Percentiles rank a stretch among this genome's conserved stretches.
Evolutionary conservation across 2,113 vertebrate species (phyloP).

Genomic region (Oriolus oriolus): DNA sequence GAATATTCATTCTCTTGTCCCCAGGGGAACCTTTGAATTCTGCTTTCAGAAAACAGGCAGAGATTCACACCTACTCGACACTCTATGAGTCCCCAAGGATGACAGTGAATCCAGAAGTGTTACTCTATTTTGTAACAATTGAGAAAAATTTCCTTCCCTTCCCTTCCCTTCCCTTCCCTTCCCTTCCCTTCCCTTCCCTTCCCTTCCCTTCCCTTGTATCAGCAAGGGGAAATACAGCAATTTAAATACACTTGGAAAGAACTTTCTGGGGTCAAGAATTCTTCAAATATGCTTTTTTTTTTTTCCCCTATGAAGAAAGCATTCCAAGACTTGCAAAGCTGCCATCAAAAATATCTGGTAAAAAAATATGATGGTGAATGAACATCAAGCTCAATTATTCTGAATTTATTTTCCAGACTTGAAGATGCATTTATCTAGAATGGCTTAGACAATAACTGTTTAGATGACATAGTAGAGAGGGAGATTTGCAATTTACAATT

Average conservation of each 20-base stretch:
- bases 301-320: background rate
- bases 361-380: background rate
- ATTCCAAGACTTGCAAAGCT: background rate
- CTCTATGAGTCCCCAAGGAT: background rate
- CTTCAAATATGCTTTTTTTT: background rate
- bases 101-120: background rate
- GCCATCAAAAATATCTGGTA: background rate
- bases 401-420: background rate
- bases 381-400: background rate
- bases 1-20: background rate
- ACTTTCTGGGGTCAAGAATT: background rate
- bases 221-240: background rate
- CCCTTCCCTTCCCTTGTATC: background rate
- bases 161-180: background rate
- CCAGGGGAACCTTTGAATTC: background rate
- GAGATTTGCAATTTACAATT: background rate
- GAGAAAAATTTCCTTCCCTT: background rate
- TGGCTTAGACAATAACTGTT: background rate
- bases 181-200: background rate
- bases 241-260: background rate
- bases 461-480: background rate
- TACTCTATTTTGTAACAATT: background rate
- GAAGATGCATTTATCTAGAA: background rate
- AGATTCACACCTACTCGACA: background rate
- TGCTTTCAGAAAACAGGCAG: slow-evolving; percentile 6